Evolutionary conservation across 2,113 vertebrate species (phyloP).

Genomic region (Ursus arctos): DNA sequence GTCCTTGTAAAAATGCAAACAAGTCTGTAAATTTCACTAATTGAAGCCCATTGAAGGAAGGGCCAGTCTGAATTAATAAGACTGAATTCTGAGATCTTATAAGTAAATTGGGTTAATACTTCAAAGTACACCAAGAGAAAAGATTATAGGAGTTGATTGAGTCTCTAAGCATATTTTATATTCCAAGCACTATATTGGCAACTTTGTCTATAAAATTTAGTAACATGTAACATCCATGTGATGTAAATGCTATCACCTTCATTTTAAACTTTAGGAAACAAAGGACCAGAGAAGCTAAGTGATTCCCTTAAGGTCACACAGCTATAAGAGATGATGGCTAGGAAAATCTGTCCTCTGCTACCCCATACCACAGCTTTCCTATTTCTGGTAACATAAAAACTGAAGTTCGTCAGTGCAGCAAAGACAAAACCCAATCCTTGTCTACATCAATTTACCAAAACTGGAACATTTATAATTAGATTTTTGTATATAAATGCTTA

Average conservation of each 20-base stretch:
- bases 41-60: neutral
- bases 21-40: neutral
- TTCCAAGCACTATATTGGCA: neutral
- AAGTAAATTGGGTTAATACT: neutral
- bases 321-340: neutral
- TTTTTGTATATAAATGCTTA: neutral
- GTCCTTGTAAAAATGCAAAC: neutral
- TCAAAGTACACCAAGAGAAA: neutral
- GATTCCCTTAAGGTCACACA: neutral
- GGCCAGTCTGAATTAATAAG: neutral
- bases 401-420: neutral
- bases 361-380: neutral
- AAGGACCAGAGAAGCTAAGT: neutral
- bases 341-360: neutral
- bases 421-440: neutral
- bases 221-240: neutral
- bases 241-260: neutral
- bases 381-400: neutral
- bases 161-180: neutral
- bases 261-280: neutral
- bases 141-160: neutral
- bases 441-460: neutral
- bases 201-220: neutral
- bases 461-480: neutral
- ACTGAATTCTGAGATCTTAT: neutral